Evolutionary conservation across 2,113 vertebrate species (phyloP), one percentile per base, ranked within the genome.

Genomic region (Phalacrocorax carbo): DNA sequence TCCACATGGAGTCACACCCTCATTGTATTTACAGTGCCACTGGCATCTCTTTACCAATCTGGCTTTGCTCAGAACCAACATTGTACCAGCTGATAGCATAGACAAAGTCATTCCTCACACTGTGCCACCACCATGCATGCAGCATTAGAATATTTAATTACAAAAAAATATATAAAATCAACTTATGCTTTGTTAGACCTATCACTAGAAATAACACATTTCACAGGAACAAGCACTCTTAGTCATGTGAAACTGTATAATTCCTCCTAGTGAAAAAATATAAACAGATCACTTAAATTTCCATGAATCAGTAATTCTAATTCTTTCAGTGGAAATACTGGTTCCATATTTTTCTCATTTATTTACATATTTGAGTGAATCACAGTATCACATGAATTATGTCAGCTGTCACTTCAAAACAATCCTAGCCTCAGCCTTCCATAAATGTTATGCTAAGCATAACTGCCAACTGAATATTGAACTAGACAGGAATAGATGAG

Each of bases 251-350:
- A 91, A 57, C 51, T 73, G 44, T 69, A 7, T 44, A 88, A 91
- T 34, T 69, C 20, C 25, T 92, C 42, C 65, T 52, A 68, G n/a
- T 40, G 29, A 92, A 93, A 95, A 92, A 87, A 85, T 55, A 68
- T 30, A 73, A 89, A 60, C 32, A 65, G 61, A 79, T 77, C 6
- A 49, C 29, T 93, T 64, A 61, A 23, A 75, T 80, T 93, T 85
- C 61, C 42, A 82, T 86, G 66, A 89, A 68, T 94, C n/a, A 79
- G 75, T 93, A 86, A 82, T 80, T 95, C 48, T n/a, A 48, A 32
- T 84, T 94, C 32, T 87, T 91, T 64, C 71, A 89, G 49, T 48
- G 44, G 32, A 90, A 90, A 90, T 34, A 90, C 8, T 40, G 26
- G 91, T 91, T 86, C 42, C 26, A 29, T 82, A 36, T 57, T 88